phyloP scores from a whole-genome alignment of 2,888 invertebrate species.

The Parnassius glacialis region DNA sequence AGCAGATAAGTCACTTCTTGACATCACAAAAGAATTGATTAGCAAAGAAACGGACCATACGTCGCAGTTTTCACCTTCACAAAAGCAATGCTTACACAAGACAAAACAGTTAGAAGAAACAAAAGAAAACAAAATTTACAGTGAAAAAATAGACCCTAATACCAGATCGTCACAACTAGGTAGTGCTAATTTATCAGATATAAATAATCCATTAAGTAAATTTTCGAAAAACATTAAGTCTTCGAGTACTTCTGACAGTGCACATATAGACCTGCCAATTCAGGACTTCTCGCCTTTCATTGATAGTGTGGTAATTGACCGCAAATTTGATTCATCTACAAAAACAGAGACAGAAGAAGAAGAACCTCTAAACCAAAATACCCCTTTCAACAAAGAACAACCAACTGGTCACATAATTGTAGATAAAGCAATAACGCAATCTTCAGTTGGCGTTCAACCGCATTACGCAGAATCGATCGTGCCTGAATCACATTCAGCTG shows the following conservation, averaged over 20 bases:
- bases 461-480: constrained; percentile 46
- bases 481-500: constrained; percentile 46
- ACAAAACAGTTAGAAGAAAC: not conserved
- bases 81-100: not conserved
- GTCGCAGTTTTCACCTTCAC: constrained; percentile 10
- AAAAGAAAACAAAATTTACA: not conserved
- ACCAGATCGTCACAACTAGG: not conserved
- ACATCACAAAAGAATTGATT: constrained; percentile 7
- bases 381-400: constrained; percentile 24
- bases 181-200: too few relatives aligned
- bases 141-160: not conserved
- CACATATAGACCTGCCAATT: too few relatives aligned
- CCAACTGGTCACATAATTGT: constrained; percentile 36
- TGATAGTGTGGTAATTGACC: too few relatives aligned
- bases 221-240: too few relatives aligned
- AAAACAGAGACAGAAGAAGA: not conserved
- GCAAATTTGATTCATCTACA: not conserved
- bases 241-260: too few relatives aligned
- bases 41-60: constrained; percentile 11
- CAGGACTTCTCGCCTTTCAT: too few relatives aligned
- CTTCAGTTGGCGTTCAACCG: constrained; percentile 46
- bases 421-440: constrained; percentile 42
- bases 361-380: not conserved
- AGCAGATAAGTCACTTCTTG: not conserved
- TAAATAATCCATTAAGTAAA: too few relatives aligned